These are phyloP conservation scores for Drosophila hydei DNA, from an alignment of 1,140 invertebrate genomes.

Conservation along the genomic window DNA sequence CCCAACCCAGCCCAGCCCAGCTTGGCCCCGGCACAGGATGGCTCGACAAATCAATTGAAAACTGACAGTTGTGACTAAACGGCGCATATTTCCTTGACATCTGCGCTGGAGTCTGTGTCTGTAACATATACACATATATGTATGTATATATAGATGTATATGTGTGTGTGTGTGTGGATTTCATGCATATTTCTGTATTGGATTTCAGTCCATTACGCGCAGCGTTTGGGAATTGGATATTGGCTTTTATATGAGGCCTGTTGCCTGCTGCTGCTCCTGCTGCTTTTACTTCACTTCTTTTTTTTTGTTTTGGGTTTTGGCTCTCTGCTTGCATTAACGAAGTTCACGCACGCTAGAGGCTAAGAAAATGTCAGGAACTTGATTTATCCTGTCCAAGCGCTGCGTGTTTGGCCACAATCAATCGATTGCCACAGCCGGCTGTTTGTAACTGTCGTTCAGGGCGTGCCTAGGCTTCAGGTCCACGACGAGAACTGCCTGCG, in stretches of 20 bases:
- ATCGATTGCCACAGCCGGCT: slow-evolving; percentile 71
- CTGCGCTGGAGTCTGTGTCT: slow-evolving; percentile 54
- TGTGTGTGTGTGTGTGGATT: slow-evolving; percentile 22
- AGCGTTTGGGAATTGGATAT: slow-evolving; percentile 78
- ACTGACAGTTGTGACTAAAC: slow-evolving; percentile 82
- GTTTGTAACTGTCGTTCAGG: slow-evolving; percentile 78
- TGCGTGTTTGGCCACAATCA: slow-evolving; percentile 81
- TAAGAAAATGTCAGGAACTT: slow-evolving; percentile 75
- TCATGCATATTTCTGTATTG: slow-evolving; percentile 81
- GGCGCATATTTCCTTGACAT: slow-evolving; percentile 81
- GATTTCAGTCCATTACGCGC: slow-evolving; percentile 79
- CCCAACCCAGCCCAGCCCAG: too few species aligned
- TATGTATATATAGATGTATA: slow-evolving; percentile 13
- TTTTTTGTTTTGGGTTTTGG: slow-evolving; percentile 24
- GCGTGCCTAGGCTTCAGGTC: slow-evolving; percentile 60
- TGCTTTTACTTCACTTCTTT: slow-evolving; percentile 9
- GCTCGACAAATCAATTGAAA: slow-evolving; percentile 81
- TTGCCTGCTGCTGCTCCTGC: slow-evolving; percentile 51
- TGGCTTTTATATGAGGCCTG: slow-evolving; percentile 75
- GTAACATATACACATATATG: background rate
- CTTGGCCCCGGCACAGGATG: slow-evolving; percentile 8
- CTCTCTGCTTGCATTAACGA: slow-evolving; percentile 61
- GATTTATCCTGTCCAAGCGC: slow-evolving; percentile 78
- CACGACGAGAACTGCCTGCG: slow-evolving; percentile 21
- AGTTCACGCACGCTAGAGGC: slow-evolving; percentile 72